phyloP scores from a whole-genome alignment of 2,888 invertebrate species.

The Shargacucullia verbasci region DNA sequence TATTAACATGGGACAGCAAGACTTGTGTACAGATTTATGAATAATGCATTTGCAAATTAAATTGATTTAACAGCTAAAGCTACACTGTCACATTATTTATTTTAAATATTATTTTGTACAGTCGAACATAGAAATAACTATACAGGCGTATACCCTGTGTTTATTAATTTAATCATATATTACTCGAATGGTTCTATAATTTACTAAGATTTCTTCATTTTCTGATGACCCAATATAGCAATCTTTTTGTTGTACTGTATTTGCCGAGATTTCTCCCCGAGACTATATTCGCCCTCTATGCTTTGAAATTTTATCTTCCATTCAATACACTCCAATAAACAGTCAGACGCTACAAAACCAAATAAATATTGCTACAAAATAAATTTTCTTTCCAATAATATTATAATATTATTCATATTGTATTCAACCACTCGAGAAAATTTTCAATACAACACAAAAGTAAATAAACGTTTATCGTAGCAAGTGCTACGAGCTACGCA shows the following conservation, averaged over 20 bases:
- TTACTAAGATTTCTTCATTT: no score
- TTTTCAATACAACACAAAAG: conserved; percentile 39
- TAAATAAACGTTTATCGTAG: conserved; percentile 40
- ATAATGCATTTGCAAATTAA: conserved; percentile 26
- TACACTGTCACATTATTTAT: conserved; percentile 7
- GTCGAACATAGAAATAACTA: no score
- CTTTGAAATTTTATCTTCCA: conserved; percentile 17
- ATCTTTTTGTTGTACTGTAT: no score
- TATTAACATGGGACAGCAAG: conserved; percentile 37
- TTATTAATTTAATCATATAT: no score
- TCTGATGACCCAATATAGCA: no score
- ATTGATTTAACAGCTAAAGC: conserved; percentile 27
- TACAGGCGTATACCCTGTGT: no score
- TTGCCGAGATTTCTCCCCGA: background rate
- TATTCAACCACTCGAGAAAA: conserved; percentile 38
- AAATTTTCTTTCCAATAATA: conserved; percentile 39
- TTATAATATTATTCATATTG: conserved; percentile 41
- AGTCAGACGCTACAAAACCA: conserved; percentile 34
- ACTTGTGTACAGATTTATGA: conserved; percentile 30
- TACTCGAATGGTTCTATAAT: no score
- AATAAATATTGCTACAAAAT: conserved; percentile 32
- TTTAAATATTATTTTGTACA: background rate
- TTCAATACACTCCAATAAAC: conserved; percentile 29
- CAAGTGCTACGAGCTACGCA: conserved; percentile 31
- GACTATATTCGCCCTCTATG: conserved; percentile 1